Evolutionary conservation across 2,888 invertebrate species (phyloP), one percentile per base, ranked within the genome.

Genomic region (Scrobipalpa atriplicella): DNA sequence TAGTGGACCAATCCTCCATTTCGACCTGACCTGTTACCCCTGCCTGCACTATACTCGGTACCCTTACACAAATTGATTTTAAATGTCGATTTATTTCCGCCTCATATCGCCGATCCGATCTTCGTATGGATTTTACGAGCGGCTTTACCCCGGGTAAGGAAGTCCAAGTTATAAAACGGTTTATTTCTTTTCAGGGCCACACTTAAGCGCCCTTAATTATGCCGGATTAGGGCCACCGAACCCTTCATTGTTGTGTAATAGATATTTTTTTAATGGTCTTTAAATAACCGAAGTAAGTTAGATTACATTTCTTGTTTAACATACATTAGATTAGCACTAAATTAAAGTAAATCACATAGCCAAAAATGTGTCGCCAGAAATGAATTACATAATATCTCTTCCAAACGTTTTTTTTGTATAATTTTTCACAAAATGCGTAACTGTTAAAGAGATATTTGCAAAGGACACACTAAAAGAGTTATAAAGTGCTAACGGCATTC

Each of bases 1-100:
- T 16, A 47, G 62, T 21, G 62, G 29, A 63, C 67, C 71, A 70
- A 70, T 67, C 69, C 72, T 69, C 58, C 38, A 71, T 70, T 71
- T 67, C 65, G 56, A 71, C 29, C 29, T 66, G 66, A 80, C 81
- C 85, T 81, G 78, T 78, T 58, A 38, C 81, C 82, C 77, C 77
- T 76, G 72, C 77, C 77, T 76, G 72, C 85, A 88, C 87, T 89
- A 47, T 7, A 89, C 86, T 89, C 75, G 5, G 29, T 29, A 29
- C 54, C 89, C 90, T 91, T 86, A 92, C 92, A 92, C 92, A 92
- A 92, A 92, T 92, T 92, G 92, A 91, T 92, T 92, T 92, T 92
- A 92, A 92, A 92, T 89, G 87, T 89, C 91, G 89, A 91, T 90
- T 92, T 92, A 92, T 92, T 92, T 92, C 92, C 90, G 90, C 86